Percentiles rank a stretch among this genome's conserved stretches.
Evolutionary conservation across 2,113 vertebrate species (phyloP).

Genomic region (Notothenia coriiceps): DNA sequence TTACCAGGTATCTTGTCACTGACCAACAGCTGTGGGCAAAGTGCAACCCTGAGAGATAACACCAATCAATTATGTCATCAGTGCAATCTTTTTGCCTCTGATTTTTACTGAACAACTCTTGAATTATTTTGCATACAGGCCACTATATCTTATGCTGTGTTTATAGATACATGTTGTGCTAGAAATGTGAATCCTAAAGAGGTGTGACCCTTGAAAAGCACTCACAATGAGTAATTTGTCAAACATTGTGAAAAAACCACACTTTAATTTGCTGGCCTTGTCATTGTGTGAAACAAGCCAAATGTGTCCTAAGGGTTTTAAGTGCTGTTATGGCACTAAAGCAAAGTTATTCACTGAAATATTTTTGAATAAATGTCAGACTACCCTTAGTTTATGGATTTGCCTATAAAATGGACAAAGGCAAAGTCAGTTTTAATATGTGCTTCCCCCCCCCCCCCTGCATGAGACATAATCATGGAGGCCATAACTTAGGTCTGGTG

Average conservation of each 20-base stretch:
- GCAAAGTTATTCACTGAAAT: not conserved
- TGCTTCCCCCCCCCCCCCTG: not conserved
- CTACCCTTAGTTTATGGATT: slow-evolving; percentile 15
- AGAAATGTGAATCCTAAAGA: not conserved
- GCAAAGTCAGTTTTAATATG: not conserved
- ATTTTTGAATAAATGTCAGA: not conserved
- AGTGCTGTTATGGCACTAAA: not conserved
- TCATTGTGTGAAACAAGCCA: not conserved
- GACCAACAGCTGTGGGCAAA: slow-evolving; percentile 44
- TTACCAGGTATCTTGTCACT: slow-evolving; percentile 25
- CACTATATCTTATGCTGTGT: not conserved
- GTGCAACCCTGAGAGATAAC: slow-evolving; percentile 59
- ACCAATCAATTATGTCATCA: slow-evolving; percentile 47
- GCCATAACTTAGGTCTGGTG: slow-evolving; percentile 32
- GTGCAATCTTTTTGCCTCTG: not conserved
- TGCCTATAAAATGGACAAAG: not conserved
- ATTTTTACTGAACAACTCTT: slow-evolving; percentile 5
- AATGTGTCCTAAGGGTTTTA: not conserved
- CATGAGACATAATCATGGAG: slow-evolving; percentile 53
- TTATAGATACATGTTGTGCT: not conserved
- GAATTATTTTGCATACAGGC: not conserved
- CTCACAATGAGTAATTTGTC: not conserved
- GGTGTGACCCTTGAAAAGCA: not conserved
- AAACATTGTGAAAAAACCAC: not conserved
- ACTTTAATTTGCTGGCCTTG: not conserved